Percentiles rank a stretch among this genome's conserved stretches.
Evolutionary conservation across 2,888 invertebrate genomes (phyloP).

Genomic region (Acrobasis repandana): DNA sequence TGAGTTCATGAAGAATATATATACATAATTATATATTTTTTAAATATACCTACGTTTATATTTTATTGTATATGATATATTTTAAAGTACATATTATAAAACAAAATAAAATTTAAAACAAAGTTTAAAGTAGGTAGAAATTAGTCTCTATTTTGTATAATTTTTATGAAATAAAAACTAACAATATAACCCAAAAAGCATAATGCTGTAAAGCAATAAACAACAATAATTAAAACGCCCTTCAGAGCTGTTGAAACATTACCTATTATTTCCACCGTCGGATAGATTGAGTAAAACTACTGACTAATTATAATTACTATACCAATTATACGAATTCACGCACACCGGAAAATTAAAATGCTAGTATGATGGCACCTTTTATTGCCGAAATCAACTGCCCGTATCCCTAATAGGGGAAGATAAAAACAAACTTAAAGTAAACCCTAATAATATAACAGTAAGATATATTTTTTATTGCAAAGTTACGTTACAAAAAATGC

Average conservation of each 20-base stretch:
- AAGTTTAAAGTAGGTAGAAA: too few species aligned
- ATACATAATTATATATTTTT: too few species aligned
- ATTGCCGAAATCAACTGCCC: conserved; percentile 22
- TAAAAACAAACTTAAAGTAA: background rate
- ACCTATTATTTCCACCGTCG: conserved; percentile 9
- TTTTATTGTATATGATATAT: too few species aligned
- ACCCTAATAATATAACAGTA: background rate
- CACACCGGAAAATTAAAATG: conserved; percentile 45
- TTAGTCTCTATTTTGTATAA: too few species aligned
- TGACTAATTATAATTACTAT: conserved; percentile 55
- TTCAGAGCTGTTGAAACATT: conserved; percentile 22
- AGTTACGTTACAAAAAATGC: background rate
- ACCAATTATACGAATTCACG: conserved; percentile 53
- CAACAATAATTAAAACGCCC: conserved; percentile 17
- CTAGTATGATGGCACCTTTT: conserved; percentile 36
- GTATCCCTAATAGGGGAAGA: conserved; percentile 2
- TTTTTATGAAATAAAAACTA: too few species aligned
- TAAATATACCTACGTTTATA: too few species aligned
- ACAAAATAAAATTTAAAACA: too few species aligned
- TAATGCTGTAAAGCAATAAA: conserved; percentile 15
- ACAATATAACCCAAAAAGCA: conserved; percentile 1
- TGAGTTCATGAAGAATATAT: too few species aligned
- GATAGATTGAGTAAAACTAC: conserved; percentile 20
- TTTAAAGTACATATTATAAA: too few species aligned
- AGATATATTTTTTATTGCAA: background rate